A percentile compares a stretch with the other conserved stretches of the same genome.
Evolutionary conservation across 2,888 invertebrate genomes (phyloP).

Genomic region (Dexiosoma caninum): DNA sequence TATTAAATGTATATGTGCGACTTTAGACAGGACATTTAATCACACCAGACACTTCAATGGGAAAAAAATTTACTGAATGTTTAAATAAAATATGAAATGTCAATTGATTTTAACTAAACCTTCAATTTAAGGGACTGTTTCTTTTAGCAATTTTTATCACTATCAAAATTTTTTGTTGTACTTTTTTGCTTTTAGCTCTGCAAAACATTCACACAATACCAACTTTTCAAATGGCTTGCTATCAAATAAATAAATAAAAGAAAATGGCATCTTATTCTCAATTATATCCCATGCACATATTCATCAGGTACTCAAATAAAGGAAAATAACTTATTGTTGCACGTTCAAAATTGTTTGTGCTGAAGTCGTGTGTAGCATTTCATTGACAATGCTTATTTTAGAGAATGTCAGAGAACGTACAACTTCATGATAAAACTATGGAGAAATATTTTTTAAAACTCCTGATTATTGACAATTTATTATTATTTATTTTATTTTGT

Average conservation of each 20-base stretch:
- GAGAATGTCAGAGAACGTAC: background rate
- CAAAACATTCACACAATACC: background rate
- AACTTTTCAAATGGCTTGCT: background rate
- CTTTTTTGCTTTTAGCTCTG: background rate
- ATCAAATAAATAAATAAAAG: background rate
- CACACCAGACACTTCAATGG: background rate
- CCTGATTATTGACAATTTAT: too few relatives aligned
- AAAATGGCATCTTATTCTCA: conserved; percentile 3
- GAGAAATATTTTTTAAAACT: too few relatives aligned
- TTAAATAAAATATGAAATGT: conserved; percentile 9
- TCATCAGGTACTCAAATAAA: background rate
- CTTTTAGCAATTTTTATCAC: background rate
- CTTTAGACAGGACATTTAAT: conserved; percentile 34
- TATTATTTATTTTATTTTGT: too few relatives aligned
- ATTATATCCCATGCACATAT: conserved; percentile 15
- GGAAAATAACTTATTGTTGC: background rate
- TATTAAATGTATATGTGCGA: too few relatives aligned
- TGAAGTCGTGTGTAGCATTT: background rate
- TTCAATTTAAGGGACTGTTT: background rate
- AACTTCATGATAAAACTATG: background rate
- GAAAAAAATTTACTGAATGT: conserved; percentile 11
- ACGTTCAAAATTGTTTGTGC: conserved; percentile 1
- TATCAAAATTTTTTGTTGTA: background rate
- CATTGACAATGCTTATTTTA: background rate
- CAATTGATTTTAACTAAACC: background rate